Percentiles rank a stretch among this genome's conserved stretches.
phyloP scores from a whole-genome alignment of 1,140 invertebrate species.

The Heliconius congener region DNA sequence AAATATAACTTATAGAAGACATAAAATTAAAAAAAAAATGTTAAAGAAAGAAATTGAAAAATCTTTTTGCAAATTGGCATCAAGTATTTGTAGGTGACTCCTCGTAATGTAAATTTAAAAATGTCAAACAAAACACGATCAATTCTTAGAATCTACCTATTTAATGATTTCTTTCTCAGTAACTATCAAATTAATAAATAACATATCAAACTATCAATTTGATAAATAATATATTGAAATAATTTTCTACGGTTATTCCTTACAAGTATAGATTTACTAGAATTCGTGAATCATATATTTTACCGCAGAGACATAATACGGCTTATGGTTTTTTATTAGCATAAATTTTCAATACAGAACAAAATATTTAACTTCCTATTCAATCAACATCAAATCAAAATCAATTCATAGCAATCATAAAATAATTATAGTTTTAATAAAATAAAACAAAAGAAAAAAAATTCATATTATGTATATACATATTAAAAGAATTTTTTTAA shows the following conservation, averaged over 20 bases:
- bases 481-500: background rate
- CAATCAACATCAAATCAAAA: background rate
- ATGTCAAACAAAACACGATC: background rate
- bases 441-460: background rate
- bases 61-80: background rate
- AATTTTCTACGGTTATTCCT: background rate
- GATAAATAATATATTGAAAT: background rate
- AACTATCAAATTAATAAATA: background rate
- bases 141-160: no score
- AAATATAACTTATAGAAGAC: no score
- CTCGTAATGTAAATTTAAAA: background rate
- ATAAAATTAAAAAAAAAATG: no score
- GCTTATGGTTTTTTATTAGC: background rate
- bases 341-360: background rate
- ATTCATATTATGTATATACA: background rate
- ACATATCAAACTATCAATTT: background rate
- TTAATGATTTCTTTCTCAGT: background rate
- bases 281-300: slow-evolving; percentile 2
- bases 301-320: background rate
- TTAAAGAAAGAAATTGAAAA: background rate
- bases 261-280: background rate
- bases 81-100: no score
- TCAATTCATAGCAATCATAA: background rate
- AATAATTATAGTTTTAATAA: no score
- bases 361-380: background rate